Evolutionary conservation across 2,113 vertebrate species (phyloP).

Genomic region (Petromus typicus): DNA sequence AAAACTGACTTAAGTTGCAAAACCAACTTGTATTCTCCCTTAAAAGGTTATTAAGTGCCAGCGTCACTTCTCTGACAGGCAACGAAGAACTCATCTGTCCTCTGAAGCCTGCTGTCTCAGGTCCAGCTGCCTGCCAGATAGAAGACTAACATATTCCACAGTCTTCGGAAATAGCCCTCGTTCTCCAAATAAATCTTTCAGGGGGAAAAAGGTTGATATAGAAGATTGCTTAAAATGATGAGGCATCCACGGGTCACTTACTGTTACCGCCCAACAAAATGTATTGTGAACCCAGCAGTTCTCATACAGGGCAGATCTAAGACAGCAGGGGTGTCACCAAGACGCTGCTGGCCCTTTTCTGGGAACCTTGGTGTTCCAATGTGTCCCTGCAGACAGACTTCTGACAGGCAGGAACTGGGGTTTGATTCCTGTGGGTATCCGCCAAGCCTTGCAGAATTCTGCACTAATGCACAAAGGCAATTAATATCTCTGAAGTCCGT

Average conservation of each 20-base stretch:
- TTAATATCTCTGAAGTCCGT: neutral
- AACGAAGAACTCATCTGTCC: neutral
- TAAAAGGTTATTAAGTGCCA: neutral
- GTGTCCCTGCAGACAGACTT: neutral
- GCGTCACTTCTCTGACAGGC: neutral
- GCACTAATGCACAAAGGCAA: neutral
- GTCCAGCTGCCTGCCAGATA: neutral
- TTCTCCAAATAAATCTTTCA: constrained; percentile 34
- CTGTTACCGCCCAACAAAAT: neutral
- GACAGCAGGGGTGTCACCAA: neutral
- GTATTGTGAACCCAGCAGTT: neutral
- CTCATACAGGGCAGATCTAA: neutral
- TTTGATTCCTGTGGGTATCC: neutral
- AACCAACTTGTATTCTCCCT: neutral
- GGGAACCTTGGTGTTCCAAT: neutral
- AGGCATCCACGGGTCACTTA: neutral
- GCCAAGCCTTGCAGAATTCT: neutral
- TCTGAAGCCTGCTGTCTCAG: neutral
- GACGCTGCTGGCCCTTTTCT: neutral
- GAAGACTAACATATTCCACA: neutral
- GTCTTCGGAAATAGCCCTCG: neutral
- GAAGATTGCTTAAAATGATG: neutral
- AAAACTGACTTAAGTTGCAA: neutral
- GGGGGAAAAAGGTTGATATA: neutral
- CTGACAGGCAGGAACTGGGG: neutral